Evolutionary conservation across 2,888 invertebrate genomes (phyloP).

Genomic region (Arrhopalites spinosus): DNA sequence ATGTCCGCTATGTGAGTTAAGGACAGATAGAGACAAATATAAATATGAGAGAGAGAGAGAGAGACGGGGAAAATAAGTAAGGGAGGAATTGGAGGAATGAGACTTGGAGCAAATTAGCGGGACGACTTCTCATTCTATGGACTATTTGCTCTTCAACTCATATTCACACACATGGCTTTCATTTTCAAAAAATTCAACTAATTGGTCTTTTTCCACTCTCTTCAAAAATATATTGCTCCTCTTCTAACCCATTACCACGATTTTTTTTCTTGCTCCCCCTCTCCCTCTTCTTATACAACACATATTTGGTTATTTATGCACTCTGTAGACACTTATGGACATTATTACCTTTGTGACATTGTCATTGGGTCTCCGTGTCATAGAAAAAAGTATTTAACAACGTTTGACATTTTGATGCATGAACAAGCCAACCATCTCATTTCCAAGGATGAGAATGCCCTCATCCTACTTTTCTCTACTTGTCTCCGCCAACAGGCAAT

Average conservation of each 20-base stretch:
- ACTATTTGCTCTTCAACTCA: constrained; percentile 50
- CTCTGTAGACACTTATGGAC: too few species aligned
- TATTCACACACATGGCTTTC: constrained; percentile 32
- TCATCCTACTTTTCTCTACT: too few species aligned
- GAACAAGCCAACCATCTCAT: neutral
- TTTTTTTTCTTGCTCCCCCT: too few species aligned
- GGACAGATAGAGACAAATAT: constrained; percentile 23
- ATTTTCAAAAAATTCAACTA: constrained; percentile 43
- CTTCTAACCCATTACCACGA: neutral
- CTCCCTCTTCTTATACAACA: too few species aligned
- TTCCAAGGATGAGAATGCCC: too few species aligned
- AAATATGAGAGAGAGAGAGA: constrained; percentile 12
- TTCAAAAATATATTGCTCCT: neutral
- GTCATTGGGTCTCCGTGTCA: too few species aligned
- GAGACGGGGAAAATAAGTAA: constrained; percentile 6
- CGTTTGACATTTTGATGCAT: constrained; percentile 23
- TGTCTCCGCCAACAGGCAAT: too few species aligned
- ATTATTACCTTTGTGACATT: too few species aligned
- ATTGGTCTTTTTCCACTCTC: constrained; percentile 46
- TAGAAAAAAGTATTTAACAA: constrained; percentile 17
- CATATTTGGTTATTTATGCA: neutral
- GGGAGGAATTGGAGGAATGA: constrained; percentile 13
- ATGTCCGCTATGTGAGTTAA: constrained; percentile 25
- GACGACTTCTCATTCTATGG: constrained; percentile 48
- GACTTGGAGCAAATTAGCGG: constrained; percentile 47